phyloP scores from a whole-genome alignment of 2,113 vertebrate genomes.

The Machaerirhynchus nigripectus region DNA sequence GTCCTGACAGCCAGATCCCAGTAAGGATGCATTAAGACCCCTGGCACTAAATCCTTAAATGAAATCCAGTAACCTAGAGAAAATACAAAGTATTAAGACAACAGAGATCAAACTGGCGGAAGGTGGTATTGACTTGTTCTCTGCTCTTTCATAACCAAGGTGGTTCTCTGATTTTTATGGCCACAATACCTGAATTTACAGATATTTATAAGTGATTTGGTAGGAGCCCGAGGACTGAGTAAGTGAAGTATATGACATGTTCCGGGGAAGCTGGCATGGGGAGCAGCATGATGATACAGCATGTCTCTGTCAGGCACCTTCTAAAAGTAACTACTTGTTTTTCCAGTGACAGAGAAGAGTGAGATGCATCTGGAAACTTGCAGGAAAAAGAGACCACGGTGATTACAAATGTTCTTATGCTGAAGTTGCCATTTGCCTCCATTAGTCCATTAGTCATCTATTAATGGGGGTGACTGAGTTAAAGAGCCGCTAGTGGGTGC shows the following conservation, averaged over 20 bases:
- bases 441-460: not conserved
- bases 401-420: not conserved
- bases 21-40: fast-evolving
- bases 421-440: not conserved
- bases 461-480: not conserved
- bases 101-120: not conserved
- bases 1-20: fast-evolving
- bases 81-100: not conserved
- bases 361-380: not conserved
- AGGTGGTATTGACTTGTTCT: not conserved
- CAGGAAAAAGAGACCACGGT: not conserved
- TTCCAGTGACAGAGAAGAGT: not conserved
- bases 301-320: not conserved
- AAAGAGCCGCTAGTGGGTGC: not conserved
- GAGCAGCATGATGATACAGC: not conserved
- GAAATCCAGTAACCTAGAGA: not conserved
- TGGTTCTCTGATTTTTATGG: not conserved
- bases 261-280: not conserved
- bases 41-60: not conserved
- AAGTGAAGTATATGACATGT: not conserved
- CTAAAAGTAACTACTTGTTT: not conserved
- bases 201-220: not conserved
- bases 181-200: not conserved
- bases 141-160: not conserved
- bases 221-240: not conserved